Percentiles rank a stretch among this genome's conserved stretches.
Conservation (phyloP, 2,113 vertebrate species). For the Tauraco erythrolophus region DNA sequence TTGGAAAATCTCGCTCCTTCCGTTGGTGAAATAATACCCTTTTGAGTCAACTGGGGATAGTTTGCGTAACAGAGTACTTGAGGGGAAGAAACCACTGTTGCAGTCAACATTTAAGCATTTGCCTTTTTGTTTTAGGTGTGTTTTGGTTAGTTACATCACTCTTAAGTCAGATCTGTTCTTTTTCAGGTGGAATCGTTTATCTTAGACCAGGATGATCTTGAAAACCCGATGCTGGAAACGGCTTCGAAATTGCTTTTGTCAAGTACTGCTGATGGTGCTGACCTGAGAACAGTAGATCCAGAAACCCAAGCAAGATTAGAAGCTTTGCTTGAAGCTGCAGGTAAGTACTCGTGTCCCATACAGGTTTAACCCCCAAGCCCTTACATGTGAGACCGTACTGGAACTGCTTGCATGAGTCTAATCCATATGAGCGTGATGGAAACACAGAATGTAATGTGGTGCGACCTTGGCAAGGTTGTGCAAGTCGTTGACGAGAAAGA, state of each 20-base stretch:
- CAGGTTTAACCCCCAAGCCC: background rate
- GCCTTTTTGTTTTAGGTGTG: background rate
- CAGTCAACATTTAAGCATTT: too few relatives aligned
- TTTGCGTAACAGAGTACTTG: background rate
- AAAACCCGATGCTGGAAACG: slow-evolving; percentile 98
- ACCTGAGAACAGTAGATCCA: slow-evolving; percentile 97
- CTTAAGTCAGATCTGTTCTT: background rate
- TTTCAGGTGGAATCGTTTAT: slow-evolving; percentile 97
- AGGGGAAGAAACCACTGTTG: too few relatives aligned
- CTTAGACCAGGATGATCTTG: slow-evolving; percentile 97
- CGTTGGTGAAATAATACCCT: background rate
- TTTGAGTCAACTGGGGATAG: background rate
- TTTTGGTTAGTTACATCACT: background rate
- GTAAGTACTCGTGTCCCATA: slow-evolving; percentile 70
- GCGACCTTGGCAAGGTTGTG: background rate
- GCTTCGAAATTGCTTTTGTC: slow-evolving; percentile 96
- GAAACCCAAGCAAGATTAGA: slow-evolving; percentile 97
- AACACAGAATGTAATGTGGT: rapidly evolving
- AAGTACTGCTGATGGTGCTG: slow-evolving; percentile 93
- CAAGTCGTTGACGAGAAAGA: background rate
- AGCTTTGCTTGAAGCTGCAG: slow-evolving; percentile 97
- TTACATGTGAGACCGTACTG: rapidly evolving
- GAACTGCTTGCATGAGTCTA: background rate
- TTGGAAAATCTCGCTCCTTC: background rate
- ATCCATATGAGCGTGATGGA: background rate